A percentile compares a stretch with the other conserved stretches of the same genome.
Evolutionary conservation across 1,140 invertebrate species (phyloP).

Genomic region (Drosophila lini): DNA sequence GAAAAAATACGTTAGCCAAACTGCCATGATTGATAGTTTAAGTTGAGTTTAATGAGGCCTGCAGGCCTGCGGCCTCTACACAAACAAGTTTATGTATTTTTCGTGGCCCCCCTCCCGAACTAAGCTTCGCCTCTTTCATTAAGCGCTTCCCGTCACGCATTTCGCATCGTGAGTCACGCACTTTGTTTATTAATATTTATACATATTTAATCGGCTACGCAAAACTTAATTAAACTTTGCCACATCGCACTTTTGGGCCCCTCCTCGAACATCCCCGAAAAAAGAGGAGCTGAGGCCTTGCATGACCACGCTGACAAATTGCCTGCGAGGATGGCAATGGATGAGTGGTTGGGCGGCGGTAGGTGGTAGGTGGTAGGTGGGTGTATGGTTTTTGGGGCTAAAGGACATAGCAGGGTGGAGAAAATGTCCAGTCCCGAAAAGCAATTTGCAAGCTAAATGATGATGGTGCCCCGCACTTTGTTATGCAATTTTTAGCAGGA

Average conservation of each 20-base stretch:
- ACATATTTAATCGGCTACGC: constrained; percentile 56
- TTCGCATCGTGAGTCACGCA: constrained; percentile 29
- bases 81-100: constrained; percentile 10
- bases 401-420: constrained; percentile 1
- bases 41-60: constrained; percentile 64
- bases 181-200: constrained; percentile 52
- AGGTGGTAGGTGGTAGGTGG: background rate
- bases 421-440: constrained; percentile 38
- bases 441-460: constrained; percentile 59
- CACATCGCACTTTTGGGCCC: constrained; percentile 16
- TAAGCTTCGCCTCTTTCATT: background rate
- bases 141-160: constrained; percentile 5
- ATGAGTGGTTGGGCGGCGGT: constrained; percentile 10
- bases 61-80: constrained; percentile 6
- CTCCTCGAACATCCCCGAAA: constrained; percentile 7
- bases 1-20: constrained; percentile 35
- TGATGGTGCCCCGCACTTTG: constrained; percentile 38
- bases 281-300: constrained; percentile 23
- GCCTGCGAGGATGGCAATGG: constrained; percentile 22
- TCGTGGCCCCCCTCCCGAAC: constrained; percentile 1
- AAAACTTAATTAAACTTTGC: constrained; percentile 62
- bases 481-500: constrained; percentile 57
- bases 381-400: background rate
- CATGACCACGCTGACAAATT: constrained; percentile 52
- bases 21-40: constrained; percentile 69